phyloP scores from a whole-genome alignment of 2,888 invertebrate species.

The Ectemnius continuus region DNA sequence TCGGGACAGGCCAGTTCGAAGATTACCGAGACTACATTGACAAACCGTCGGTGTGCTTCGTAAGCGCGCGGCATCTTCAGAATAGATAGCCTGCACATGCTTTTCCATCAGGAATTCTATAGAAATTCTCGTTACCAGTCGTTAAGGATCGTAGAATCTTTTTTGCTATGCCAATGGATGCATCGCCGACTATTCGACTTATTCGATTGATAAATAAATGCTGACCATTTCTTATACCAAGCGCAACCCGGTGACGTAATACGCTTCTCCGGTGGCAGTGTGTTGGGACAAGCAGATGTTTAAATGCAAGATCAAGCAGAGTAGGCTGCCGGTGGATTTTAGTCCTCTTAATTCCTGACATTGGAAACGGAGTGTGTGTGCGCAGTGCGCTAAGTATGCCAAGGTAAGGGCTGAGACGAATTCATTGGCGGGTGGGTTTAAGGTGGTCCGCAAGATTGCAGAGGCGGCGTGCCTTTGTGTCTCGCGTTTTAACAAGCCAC shows the following conservation, averaged over 20 bases:
- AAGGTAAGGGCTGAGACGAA: conserved; percentile 64
- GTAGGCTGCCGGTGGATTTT: conserved; percentile 16
- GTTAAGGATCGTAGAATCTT: conserved; percentile 48
- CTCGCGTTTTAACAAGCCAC: conserved; percentile 76
- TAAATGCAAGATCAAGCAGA: not conserved
- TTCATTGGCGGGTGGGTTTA: conserved; percentile 69
- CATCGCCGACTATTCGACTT: conserved; percentile 16
- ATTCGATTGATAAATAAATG: not conserved
- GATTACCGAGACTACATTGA: conserved; percentile 41
- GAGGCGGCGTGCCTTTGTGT: conserved; percentile 75
- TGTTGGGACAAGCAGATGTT: too few relatives aligned
- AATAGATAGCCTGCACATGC: conserved; percentile 47
- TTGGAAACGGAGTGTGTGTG: not conserved
- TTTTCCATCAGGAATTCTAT: conserved; percentile 20
- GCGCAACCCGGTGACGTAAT: too few relatives aligned
- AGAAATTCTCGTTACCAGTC: conserved; percentile 20
- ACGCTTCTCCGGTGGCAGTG: too few relatives aligned
- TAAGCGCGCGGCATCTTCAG: conserved; percentile 26
- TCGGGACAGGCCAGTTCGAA: conserved; percentile 25
- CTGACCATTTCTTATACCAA: too few relatives aligned
- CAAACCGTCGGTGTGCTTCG: conserved; percentile 44
- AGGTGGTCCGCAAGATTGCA: conserved; percentile 69
- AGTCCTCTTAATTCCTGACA: conserved; percentile 28
- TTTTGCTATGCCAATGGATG: conserved; percentile 24
- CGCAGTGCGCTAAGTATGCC: conserved; percentile 43